Evolutionary conservation across 1,140 invertebrate genomes (phyloP).

Genomic region (Drosophila aff.): DNA sequence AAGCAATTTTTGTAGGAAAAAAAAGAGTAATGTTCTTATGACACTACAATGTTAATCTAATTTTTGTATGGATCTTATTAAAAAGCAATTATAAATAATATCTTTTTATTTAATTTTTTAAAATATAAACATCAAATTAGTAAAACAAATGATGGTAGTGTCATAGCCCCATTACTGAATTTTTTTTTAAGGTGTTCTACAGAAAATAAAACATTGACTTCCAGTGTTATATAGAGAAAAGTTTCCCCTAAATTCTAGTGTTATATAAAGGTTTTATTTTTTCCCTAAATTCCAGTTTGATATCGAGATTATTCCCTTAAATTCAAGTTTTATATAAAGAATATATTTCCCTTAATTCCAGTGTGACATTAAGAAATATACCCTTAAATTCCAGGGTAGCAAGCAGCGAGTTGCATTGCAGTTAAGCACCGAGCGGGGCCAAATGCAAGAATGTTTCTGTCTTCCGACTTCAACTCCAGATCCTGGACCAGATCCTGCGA

Average conservation of each 20-base stretch:
- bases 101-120: too few species aligned
- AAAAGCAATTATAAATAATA: too few species aligned
- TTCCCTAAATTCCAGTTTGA: too few species aligned
- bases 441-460: conserved; percentile 28
- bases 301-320: too few species aligned
- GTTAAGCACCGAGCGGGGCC: conserved; percentile 6
- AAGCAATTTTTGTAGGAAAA: not conserved
- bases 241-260: too few species aligned
- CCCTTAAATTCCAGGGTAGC: not conserved
- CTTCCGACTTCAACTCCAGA: conserved; percentile 29
- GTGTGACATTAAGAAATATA: not conserved
- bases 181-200: not conserved
- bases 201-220: not conserved
- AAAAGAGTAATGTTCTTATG: not conserved
- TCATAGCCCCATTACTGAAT: not conserved
- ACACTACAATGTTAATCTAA: not conserved
- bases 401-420: conserved; percentile 12
- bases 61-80: not conserved
- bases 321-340: too few species aligned
- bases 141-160: too few species aligned
- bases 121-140: not conserved
- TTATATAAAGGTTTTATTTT: too few species aligned
- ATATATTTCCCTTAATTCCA: too few species aligned
- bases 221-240: not conserved
- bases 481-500: conserved; percentile 15